These are phyloP conservation scores for Pseudachorutes palmiensis DNA, from an alignment of 1,140 invertebrate genomes.

Conservation along the genomic window DNA sequence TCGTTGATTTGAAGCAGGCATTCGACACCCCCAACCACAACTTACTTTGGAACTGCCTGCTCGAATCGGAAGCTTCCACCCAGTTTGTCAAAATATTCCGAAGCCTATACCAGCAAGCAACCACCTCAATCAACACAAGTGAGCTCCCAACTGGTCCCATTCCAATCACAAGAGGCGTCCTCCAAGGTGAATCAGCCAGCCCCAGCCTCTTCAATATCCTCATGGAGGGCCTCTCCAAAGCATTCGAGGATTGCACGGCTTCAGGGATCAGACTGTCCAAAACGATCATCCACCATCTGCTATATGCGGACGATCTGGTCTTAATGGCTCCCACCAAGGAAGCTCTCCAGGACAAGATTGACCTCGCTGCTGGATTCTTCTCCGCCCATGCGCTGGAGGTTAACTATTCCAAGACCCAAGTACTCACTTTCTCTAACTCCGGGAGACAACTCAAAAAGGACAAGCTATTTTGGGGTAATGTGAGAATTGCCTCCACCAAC, in stretches of 20 bases:
- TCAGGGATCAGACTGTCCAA: conserved; percentile 1
- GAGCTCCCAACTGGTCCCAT: no score
- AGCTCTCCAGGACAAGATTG: conserved; percentile 22
- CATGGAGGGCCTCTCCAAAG: conserved; percentile 15
- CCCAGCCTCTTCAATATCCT: conserved; percentile 27
- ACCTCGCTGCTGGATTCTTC: no score
- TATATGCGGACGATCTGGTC: conserved; percentile 27
- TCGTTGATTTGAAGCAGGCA: conserved; percentile 24
- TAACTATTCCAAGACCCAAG: not conserved
- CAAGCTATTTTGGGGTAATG: not conserved
- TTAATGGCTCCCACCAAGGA: not conserved
- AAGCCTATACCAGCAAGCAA: conserved; percentile 13
- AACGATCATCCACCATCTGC: conserved; percentile 1
- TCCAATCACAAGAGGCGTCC: no score
- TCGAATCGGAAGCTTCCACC: not conserved
- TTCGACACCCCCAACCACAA: conserved; percentile 18
- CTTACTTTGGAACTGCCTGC: conserved; percentile 22
- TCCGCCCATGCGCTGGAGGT: no score
- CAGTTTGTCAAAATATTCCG: conserved; percentile 21
- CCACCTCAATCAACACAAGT: no score
- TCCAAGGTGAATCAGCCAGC: conserved; percentile 24
- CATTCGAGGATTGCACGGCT: not conserved
- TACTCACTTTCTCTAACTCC: not conserved
- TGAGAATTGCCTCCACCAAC: not conserved
- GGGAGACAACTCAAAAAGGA: not conserved